Evolutionary conservation across 2,888 invertebrate species (phyloP), one percentile per base, ranked within the genome.

Genomic region (Eilema depressum): DNA sequence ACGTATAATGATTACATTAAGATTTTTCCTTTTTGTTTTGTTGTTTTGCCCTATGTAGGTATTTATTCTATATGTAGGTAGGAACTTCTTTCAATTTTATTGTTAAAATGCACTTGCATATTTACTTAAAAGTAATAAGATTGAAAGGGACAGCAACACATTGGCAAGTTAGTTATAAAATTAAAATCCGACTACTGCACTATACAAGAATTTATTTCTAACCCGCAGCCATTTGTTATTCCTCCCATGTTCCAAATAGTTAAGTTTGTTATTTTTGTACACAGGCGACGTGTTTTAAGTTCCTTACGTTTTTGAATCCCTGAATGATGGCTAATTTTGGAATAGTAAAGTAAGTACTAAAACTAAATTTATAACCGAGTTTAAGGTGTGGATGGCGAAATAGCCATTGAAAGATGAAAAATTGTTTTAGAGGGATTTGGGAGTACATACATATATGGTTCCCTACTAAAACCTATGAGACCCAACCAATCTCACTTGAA

Each of bases 211-310:
- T 80, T 83, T 85, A 83, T 84, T 85, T 82, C 75, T 53, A 83
- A 82, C 79, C 79, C 76, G 73, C 64, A 74, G 71, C 84, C 76
- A 86, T 88, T 87, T 85, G 86, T 88, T 85, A 87, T 77, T 77
- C 68, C 76, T 53, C 53, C 20, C 79, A 84, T 83, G 81, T 77
- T 78, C 74, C 82, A 86, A 85, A 86, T 86, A 81, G 82, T 82
- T 82, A 67, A n/a, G 65, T 37, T 72, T 75, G 59, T 66, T 73
- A 80, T 81, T 78, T 86, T 83, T 85, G 77, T 78, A 83, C 78
- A 75, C 69, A 77, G 76, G 76, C 72, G 81, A 82, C 57, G 28
- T 28, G 23, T 66, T 37, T 66, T 73, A 53, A 47, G 60, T 73
- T 72, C 59, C 59, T 82, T 83, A 79, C 78, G 83, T 75, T 83